These are phyloP conservation scores for Halictus quadricinctus DNA, from an alignment of 2,888 invertebrate species.

Conservation along the genomic window DNA sequence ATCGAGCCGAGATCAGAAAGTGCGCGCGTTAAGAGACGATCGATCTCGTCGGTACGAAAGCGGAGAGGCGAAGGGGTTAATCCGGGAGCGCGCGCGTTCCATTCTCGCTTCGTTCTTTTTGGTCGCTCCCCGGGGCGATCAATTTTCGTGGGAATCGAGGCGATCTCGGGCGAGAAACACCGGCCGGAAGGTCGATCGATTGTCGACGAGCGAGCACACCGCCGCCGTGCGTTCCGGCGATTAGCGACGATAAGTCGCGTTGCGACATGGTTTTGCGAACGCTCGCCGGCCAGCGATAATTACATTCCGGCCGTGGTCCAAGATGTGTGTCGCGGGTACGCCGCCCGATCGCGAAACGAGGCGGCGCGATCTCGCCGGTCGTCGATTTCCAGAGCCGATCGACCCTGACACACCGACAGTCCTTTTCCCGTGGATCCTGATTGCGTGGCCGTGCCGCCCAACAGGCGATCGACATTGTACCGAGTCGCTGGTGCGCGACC, in stretches of 20 bases:
- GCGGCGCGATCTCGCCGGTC: constrained; percentile 4
- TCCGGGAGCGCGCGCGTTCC: neutral
- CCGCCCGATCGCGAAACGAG: constrained; percentile 30
- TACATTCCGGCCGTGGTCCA: constrained; percentile 15
- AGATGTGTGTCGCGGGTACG: neutral
- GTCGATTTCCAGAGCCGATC: constrained; percentile 25
- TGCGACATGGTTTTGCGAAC: constrained; percentile 26
- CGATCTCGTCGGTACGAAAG: neutral
- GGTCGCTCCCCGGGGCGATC: neutral
- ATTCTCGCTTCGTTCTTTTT: neutral
- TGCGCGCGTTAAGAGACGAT: neutral
- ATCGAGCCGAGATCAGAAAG: constrained; percentile 7
- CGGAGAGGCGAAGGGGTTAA: constrained; percentile 12
- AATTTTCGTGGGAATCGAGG: constrained; percentile 22
- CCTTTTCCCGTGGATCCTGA: constrained; percentile 44
- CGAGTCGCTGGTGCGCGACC: constrained; percentile 49
- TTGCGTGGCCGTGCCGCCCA: constrained; percentile 39
- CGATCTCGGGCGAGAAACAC: neutral
- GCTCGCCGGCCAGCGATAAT: constrained; percentile 32
- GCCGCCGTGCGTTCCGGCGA: constrained; percentile 13
- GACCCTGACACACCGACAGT: constrained; percentile 64
- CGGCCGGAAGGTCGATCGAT: constrained; percentile 38
- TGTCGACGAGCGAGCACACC: neutral
- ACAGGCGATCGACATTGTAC: constrained; percentile 39
- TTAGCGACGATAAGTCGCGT: constrained; percentile 31